phyloP scores from a whole-genome alignment of 2,797 vertebrate genomes.

The Tympanoctomys barrerae region DNA sequence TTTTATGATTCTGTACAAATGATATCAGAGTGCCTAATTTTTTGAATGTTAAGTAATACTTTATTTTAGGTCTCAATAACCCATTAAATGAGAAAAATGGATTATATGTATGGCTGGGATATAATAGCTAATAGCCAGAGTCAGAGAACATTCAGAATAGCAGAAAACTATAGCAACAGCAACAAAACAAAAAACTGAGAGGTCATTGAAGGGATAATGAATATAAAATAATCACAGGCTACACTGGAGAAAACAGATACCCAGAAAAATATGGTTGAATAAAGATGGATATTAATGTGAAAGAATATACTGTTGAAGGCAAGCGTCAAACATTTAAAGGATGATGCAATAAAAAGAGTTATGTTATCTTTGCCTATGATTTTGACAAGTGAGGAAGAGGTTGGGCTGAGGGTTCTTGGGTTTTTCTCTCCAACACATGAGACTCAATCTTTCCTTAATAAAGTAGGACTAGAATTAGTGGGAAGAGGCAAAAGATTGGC shows the following conservation, averaged over 20 bases:
- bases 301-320: neutral
- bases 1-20: neutral
- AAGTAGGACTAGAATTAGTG: neutral
- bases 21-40: neutral
- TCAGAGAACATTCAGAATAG: neutral
- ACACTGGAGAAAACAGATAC: neutral
- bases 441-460: neutral
- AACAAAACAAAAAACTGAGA: neutral
- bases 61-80: neutral
- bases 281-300: neutral
- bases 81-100: neutral
- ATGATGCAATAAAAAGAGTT: neutral
- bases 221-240: neutral
- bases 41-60: neutral
- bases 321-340: neutral
- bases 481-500: neutral
- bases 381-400: neutral
- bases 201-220: neutral
- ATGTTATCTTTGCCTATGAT: neutral
- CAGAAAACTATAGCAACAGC: neutral
- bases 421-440: neutral
- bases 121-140: neutral
- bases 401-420: neutral
- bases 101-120: neutral
- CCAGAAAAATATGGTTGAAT: neutral